Percentiles rank a stretch among this genome's conserved stretches.
Conservation (phyloP, 2,113 vertebrate genomes). For the Riparia riparia region DNA sequence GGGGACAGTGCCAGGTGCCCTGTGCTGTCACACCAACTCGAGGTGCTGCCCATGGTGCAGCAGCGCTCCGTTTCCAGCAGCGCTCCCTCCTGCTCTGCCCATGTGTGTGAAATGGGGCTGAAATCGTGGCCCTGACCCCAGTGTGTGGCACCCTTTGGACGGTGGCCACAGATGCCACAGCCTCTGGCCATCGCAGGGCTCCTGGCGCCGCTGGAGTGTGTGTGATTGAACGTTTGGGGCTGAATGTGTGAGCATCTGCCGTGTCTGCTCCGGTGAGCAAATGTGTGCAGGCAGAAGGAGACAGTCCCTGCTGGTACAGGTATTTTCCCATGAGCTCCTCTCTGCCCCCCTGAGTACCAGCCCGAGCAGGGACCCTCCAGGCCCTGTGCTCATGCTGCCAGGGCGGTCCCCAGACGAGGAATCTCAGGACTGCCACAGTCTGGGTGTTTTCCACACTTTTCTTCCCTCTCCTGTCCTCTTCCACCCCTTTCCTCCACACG, state of each 20-base stretch:
- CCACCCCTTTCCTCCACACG: accelerated
- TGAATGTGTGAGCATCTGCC: not conserved
- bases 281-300: constrained; percentile 22
- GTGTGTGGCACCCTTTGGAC: accelerated
- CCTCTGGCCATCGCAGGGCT: not conserved
- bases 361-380: not conserved
- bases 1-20: not conserved
- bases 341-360: not conserved
- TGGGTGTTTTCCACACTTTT: not conserved
- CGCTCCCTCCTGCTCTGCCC: accelerated
- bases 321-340: not conserved
- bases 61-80: accelerated
- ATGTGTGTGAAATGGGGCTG: accelerated
- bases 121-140: accelerated
- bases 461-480: not conserved
- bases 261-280: constrained; percentile 4
- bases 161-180: not conserved
- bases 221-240: not conserved
- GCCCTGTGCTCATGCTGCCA: not conserved
- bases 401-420: not conserved
- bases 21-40: accelerated
- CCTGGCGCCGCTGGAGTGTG: accelerated
- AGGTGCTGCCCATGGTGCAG: accelerated
- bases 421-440: accelerated
- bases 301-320: not conserved